Evolutionary conservation across 2,888 invertebrate species (phyloP).

Genomic region (Nephrotoma appendiculata): DNA sequence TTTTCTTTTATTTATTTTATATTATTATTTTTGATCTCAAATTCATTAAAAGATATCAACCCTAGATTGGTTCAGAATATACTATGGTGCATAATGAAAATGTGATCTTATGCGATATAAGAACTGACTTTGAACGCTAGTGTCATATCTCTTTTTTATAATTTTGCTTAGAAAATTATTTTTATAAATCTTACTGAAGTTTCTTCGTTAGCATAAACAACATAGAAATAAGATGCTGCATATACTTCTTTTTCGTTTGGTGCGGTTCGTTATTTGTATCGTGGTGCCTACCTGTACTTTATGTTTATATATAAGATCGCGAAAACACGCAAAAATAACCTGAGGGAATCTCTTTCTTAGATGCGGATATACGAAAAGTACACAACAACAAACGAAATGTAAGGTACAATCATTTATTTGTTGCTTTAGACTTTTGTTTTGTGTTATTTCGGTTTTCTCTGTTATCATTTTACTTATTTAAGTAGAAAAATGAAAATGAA

Average conservation of each 20-base stretch:
- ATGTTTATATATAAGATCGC: slow-evolving; percentile 1
- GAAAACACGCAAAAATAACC: slow-evolving; percentile 6
- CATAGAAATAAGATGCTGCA: background rate
- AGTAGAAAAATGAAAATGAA: background rate
- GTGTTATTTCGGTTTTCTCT: background rate
- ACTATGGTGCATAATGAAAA: background rate
- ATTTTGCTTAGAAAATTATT: background rate
- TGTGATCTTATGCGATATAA: background rate
- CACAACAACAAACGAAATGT: background rate
- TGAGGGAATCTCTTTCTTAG: slow-evolving; percentile 1
- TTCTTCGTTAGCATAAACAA: background rate
- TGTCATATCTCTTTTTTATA: background rate
- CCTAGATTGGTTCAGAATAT: background rate
- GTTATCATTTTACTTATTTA: slow-evolving; percentile 3
- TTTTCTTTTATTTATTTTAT: background rate
- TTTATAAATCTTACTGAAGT: background rate
- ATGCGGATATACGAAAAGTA: background rate
- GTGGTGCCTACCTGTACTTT: background rate
- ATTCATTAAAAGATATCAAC: background rate
- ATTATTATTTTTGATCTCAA: background rate
- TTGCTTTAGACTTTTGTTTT: background rate
- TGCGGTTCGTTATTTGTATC: background rate
- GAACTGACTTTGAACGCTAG: background rate
- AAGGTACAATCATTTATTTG: background rate
- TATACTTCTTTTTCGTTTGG: background rate